Base-by-base conservation (phyloP, 2,113 vertebrate species). In the Bubalus kerabau region DNA sequence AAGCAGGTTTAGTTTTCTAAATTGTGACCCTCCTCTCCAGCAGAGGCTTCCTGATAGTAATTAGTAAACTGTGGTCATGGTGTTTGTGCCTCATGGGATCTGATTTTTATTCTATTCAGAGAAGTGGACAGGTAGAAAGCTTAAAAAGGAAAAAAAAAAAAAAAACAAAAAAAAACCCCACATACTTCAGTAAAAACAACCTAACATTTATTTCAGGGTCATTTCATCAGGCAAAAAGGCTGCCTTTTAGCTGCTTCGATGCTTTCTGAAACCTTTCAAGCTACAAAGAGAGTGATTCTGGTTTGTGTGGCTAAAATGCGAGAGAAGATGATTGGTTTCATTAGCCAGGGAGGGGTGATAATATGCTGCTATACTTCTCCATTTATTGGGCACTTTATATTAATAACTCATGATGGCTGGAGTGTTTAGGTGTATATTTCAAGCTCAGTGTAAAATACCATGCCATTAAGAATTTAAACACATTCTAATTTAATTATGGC, bases 401-500 rank as follows among this genome's bases (percentile, higher is more conserved):
- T 98, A 98, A 97, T 98, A 98, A 97, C 97, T 98, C 95, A 97
- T 94, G 97, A 98, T 98, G 96, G 95, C 93, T 97, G 50, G 30
- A 98, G 97, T 98, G 92, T 98, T 98, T 97, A 98, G 97, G 96
- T 98, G 84, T 97, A 85, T 97, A 96, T 98, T 98, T 98, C 92
- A 98, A 96, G 95, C 96, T 87, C 80, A 48, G 87, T 97, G 93
- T 97, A 98, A 97, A 98, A 98, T 97, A 91, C 96, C 91, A 94
- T 88, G 87, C 98, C 91, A 97, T 98, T 98, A 98, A 97, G 96
- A 97, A 98, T 98, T 98, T 98, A 98, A 98, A 98, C 98, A 98
- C 97, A 95, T 98, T 98, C 97, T 98, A 98, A 98, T 97, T 98
- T 98, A 98, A 98, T 98, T 98, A 98, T 80, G 90, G 96, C 74